Conservation (phyloP, 2,888 invertebrate genomes). For the Rhingia rostrata region DNA sequence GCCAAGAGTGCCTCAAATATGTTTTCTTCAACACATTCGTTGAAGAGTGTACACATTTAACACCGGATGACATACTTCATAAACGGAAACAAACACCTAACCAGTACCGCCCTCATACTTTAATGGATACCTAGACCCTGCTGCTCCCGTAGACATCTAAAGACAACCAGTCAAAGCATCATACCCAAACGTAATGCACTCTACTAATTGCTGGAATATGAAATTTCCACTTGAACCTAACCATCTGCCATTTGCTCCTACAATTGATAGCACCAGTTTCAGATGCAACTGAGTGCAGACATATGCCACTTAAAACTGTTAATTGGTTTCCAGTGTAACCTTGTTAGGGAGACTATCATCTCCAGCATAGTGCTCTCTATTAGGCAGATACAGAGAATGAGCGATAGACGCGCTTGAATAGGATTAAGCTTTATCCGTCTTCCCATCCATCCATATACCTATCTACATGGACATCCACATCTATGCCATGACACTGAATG, state of each 20-base stretch:
- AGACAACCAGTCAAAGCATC: constrained; percentile 21
- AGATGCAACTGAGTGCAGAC: constrained; percentile 37
- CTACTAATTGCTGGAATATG: constrained; percentile 63
- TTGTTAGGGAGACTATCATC: constrained; percentile 43
- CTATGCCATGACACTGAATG: neutral
- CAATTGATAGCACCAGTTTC: constrained; percentile 27
- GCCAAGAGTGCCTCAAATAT: constrained; percentile 17
- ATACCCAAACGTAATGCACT: constrained; percentile 56
- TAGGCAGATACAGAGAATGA: neutral
- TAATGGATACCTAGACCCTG: neutral
- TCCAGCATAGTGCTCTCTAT: neutral
- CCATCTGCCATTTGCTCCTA: constrained; percentile 29
- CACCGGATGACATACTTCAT: constrained; percentile 22
- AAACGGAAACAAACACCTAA: constrained; percentile 7
- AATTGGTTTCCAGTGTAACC: constrained; percentile 63
- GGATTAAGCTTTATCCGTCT: neutral
- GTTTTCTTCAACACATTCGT: constrained; percentile 8
- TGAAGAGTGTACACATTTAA: constrained; percentile 18
- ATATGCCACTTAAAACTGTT: constrained; percentile 62
- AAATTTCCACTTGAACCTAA: constrained; percentile 39
- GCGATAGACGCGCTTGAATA: neutral
- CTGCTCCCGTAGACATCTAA: constrained; percentile 2
- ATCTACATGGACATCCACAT: neutral
- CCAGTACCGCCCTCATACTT: neutral
- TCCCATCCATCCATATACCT: neutral